These are phyloP conservation scores for Melieria picta DNA, from an alignment of 2,888 invertebrate genomes.

Conservation along the genomic window DNA sequence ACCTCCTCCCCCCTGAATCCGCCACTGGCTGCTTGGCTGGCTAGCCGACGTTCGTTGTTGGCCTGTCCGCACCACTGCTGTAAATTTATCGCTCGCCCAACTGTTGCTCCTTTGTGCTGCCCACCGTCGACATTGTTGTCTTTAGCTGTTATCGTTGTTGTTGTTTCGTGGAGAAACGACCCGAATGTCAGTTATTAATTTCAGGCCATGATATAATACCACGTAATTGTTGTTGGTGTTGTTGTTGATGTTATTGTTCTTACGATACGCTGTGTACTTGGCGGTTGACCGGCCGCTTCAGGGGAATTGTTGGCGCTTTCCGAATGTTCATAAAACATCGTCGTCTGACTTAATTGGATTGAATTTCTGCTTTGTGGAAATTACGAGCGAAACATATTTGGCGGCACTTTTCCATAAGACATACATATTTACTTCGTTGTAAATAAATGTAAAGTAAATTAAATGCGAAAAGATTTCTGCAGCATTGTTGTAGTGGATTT, in stretches of 20 bases:
- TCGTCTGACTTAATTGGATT: constrained; percentile 11
- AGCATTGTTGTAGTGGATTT: too few relatives aligned
- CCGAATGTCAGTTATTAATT: constrained; percentile 9
- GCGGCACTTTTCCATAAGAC: background rate
- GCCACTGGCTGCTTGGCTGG: too few relatives aligned
- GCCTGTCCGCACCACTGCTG: background rate
- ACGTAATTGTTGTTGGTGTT: background rate
- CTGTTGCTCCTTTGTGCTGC: constrained; percentile 7
- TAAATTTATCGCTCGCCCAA: constrained; percentile 16
- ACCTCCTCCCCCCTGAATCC: too few relatives aligned
- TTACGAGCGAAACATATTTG: constrained; percentile 2
- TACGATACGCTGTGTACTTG: background rate
- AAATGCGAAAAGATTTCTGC: too few relatives aligned
- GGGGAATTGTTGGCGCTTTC: background rate
- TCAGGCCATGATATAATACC: constrained; percentile 17
- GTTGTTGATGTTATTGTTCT: background rate
- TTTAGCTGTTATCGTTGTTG: background rate
- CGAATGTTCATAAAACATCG: constrained; percentile 8
- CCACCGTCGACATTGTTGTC: background rate
- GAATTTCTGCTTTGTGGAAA: constrained; percentile 12
- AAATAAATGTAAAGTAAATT: too few relatives aligned
- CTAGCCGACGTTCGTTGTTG: too few relatives aligned
- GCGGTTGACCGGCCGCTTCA: background rate
- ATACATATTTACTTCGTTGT: too few relatives aligned
- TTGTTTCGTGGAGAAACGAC: background rate